These are phyloP conservation scores for Sitta carolinensis DNA, from an alignment of 2,797 vertebrate species.

Conservation along the genomic window DNA sequence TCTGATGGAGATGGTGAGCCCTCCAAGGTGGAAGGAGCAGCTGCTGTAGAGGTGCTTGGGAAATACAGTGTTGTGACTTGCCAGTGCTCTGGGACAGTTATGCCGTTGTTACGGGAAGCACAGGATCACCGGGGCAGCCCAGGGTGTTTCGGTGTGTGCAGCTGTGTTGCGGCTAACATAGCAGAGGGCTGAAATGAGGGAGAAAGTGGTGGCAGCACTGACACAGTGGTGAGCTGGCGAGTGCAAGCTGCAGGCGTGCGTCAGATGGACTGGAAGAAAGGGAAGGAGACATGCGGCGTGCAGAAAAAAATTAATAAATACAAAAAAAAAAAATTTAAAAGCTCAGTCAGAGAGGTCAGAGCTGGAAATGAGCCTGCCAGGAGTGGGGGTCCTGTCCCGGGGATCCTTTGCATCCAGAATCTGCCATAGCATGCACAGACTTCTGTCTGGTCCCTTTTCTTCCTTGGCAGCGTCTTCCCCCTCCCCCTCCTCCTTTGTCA, in stretches of 20 bases:
- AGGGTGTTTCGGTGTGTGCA: not conserved
- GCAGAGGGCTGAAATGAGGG: not conserved
- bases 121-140: not conserved
- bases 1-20: not conserved
- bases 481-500: slow-evolving; percentile 51
- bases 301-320: not conserved
- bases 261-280: slow-evolving; percentile 15
- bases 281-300: not conserved
- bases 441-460: slow-evolving; percentile 41
- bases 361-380: not conserved
- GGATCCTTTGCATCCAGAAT: not conserved
- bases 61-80: not conserved
- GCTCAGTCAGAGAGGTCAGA: not conserved
- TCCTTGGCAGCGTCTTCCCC: not conserved
- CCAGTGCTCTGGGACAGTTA: not conserved
- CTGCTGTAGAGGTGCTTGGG: not conserved
- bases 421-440: not conserved
- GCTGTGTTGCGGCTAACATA: not conserved
- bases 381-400: not conserved
- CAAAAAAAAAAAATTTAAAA: not conserved
- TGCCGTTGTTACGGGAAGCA: not conserved
- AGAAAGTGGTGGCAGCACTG: not conserved
- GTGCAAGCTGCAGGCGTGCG: not conserved
- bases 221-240: not conserved
- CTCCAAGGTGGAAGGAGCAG: not conserved